Base-by-base conservation (phyloP, 2,797 vertebrate genomes). In the Neosalanx taihuensis region DNA sequence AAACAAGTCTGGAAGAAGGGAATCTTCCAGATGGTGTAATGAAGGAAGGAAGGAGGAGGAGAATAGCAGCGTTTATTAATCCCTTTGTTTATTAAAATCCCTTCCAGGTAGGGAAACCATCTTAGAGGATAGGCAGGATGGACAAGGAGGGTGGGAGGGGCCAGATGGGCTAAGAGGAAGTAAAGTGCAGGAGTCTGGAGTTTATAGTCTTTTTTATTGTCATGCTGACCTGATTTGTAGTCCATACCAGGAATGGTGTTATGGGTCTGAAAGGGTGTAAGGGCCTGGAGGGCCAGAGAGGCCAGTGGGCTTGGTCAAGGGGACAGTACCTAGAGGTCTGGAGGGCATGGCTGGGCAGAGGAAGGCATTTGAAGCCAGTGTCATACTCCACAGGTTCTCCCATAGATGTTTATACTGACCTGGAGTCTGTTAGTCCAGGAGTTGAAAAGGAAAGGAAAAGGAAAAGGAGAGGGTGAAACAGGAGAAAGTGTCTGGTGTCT, bases 111-210 rank as follows among this genome's bases (percentile, higher is more conserved):
- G 74, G 73, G 76, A 9, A n/a, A 85, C 76, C 79, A 71, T 86
- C 58, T 81, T 78, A 79, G 72, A 83, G 81, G 81, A 76, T 10
- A 59, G 64, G 37, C 61, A 72, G 35, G 37, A 41, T 41, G n/a
- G 56, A 63, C 37, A 51, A 70, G 72, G 64, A 76, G 33, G 73
- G 72, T 70, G 79, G 61, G 84, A 73, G 79, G 75, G 64, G 73
- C 78, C 79, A 60, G 80, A 79, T 80, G 57, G 41, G 53, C 51
- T 58, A 62, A 70, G 6, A 68, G 85, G 77, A 82, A 85, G 79
- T 89, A 91, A 91, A 90, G 89, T 90, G 89, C 88, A 81, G 80
- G 82, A 89, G 83, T 84, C 78, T 86, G 78, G 80, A 75, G 72
- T 85, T 86, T 85, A 12, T 41, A 41, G 37, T 41, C 37, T 41